Evolutionary conservation across 2,113 vertebrate genomes (phyloP), one percentile per base, ranked within the genome.

Genomic region (Prolemur simus): DNA sequence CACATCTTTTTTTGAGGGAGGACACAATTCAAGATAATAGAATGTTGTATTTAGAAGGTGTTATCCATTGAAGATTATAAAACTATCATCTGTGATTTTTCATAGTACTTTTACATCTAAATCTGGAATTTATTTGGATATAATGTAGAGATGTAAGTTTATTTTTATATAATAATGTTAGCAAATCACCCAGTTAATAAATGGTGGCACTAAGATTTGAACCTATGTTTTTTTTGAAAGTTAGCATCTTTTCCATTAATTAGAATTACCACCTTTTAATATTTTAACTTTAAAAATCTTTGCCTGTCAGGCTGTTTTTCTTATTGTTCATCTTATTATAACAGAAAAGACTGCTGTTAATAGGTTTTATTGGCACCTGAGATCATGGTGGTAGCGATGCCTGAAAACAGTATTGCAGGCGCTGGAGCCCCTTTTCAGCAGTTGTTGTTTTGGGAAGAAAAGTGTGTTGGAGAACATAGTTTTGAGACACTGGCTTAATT

Each of bases 91-190:
- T 66, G 11, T 71, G 37, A 87, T 87, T 91, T 76, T 37, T 77
- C 23, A 10, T 77, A 34, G 37, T 39, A 87, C 34, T 87, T 87
- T 82, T 73, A 64, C 10, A 90, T 73, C 11, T 91, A 69, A 91
- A 69, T 68, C 6, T 83, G 39, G 12, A 82, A 37, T 91, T 64
- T 76, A 47, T 64, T 95, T 64, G 90, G 56, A 49, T 85, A 54
- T 9, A 54, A 78, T 23, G 15, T 89, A 63, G 23, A 81, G 47
- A 66, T 88, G 9, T 64, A 73, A 42, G 12, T 80, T 89, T 89
- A 64, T 47, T 80, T 96, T 89, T 64, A 23, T 78, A 47, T 90
- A 32, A n/a, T 37, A 37, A 37, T 92, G n/a, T 88, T 95, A 39
- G 47, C 56, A 94, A 64, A 73, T 85, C 56, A 83, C 32, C n/a